Percentiles rank a stretch among this genome's conserved stretches.
Evolutionary conservation across 2,888 invertebrate genomes (phyloP).

Genomic region (Odontothrips loti): DNA sequence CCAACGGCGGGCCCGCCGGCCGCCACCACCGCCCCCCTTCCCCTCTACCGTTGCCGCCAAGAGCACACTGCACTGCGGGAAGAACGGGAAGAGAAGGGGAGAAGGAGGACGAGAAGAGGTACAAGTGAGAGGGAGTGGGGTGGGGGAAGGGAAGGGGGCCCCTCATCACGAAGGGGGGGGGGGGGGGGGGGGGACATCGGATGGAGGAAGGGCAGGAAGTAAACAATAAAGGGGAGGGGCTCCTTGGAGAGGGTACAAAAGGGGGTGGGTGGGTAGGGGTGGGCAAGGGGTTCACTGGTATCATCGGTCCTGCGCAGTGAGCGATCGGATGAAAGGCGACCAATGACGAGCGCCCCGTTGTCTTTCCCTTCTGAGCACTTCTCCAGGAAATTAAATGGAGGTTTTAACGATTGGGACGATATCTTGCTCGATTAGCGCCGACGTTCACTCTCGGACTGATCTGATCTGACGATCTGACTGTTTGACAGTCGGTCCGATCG

Average conservation of each 20-base stretch:
- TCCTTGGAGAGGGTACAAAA: not conserved
- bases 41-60: not conserved
- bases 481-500: too few species aligned
- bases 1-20: not conserved
- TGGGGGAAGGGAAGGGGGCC: not conserved
- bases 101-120: not conserved
- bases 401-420: too few species aligned
- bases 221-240: too few species aligned
- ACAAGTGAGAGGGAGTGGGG: not conserved
- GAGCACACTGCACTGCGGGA: not conserved
- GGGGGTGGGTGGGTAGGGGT: not conserved
- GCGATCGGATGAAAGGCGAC: too few species aligned
- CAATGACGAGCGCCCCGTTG: too few species aligned
- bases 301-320: too few species aligned
- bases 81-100: not conserved
- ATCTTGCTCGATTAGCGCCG: too few species aligned
- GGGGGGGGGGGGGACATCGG: not conserved
- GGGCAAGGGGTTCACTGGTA: too few species aligned
- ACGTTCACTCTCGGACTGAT: too few species aligned
- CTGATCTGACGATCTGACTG: too few species aligned
- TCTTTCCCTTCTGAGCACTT: too few species aligned
- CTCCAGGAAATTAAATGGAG: too few species aligned
- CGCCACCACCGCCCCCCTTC: not conserved
- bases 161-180: not conserved
- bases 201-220: not conserved